Percentiles rank a stretch among this genome's conserved stretches.
phyloP scores from a whole-genome alignment of 2,797 vertebrate species.

The Oreonectes daqikongensis region DNA sequence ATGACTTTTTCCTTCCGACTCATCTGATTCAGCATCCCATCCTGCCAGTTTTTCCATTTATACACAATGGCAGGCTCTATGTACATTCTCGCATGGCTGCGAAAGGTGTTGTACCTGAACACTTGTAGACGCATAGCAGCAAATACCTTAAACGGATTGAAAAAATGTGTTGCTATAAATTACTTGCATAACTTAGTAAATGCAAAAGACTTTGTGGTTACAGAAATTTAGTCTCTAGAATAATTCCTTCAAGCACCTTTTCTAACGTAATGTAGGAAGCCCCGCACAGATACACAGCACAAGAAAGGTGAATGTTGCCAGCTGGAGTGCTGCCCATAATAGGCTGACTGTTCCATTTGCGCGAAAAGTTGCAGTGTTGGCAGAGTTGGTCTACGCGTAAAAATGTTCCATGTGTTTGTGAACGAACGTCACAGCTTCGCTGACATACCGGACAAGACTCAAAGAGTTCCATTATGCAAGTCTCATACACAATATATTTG shows the following conservation, averaged over 20 bases:
- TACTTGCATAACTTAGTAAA: too few species aligned
- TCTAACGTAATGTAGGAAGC: neutral
- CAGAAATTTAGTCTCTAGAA: too few species aligned
- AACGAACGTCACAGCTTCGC: neutral
- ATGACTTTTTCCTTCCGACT: neutral
- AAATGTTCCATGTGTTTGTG: slow-evolving; percentile 5
- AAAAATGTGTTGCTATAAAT: neutral
- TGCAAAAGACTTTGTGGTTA: too few species aligned
- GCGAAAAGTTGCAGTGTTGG: slow-evolving; percentile 7
- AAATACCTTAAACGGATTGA: neutral
- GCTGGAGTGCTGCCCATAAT: slow-evolving; percentile 17
- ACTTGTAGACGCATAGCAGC: neutral
- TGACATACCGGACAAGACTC: neutral
- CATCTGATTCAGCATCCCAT: neutral
- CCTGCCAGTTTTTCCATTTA: neutral
- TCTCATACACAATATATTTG: slow-evolving; percentile 1
- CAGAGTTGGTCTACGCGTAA: neutral
- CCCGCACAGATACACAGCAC: slow-evolving; percentile 10
- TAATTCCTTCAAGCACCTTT: neutral
- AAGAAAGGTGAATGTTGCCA: slow-evolving; percentile 23
- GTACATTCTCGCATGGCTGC: neutral
- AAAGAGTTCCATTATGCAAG: slow-evolving; percentile 5
- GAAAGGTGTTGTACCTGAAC: neutral
- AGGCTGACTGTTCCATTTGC: slow-evolving; percentile 23
- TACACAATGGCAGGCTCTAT: neutral